Evolutionary conservation across 1,140 invertebrate genomes (phyloP).

Genomic region (Spodoptera frugiperda): DNA sequence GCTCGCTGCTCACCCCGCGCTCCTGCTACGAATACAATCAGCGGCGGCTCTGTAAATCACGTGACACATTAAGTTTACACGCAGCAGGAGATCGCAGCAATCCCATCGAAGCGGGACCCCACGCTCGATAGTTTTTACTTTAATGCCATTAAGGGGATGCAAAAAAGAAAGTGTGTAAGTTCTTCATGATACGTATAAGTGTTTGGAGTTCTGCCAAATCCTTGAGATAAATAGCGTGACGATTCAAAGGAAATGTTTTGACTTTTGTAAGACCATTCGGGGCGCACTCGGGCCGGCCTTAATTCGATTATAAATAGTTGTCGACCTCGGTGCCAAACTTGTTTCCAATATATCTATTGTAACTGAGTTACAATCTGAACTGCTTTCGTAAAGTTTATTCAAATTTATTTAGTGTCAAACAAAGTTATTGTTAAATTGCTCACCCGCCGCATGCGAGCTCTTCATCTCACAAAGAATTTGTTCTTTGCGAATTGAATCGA

Average conservation of each 20-base stretch:
- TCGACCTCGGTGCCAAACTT: slow-evolving; percentile 26
- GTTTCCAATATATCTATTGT: slow-evolving; percentile 23
- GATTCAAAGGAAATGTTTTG: slow-evolving; percentile 15
- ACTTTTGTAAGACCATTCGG: slow-evolving; percentile 13
- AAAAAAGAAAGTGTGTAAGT: slow-evolving; percentile 23
- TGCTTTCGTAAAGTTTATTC: slow-evolving; percentile 25
- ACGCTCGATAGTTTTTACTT: slow-evolving; percentile 32
- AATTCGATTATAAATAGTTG: slow-evolving; percentile 40
- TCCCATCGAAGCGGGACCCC: slow-evolving; percentile 15
- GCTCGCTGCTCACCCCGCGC: not conserved
- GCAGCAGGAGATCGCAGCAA: slow-evolving; percentile 23
- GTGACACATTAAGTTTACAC: slow-evolving; percentile 34
- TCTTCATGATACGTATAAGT: slow-evolving; percentile 18
- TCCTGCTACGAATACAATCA: slow-evolving; percentile 16
- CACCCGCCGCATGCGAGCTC: not conserved
- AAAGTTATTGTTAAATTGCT: slow-evolving; percentile 27
- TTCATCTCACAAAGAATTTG: slow-evolving; percentile 31
- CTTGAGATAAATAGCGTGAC: slow-evolving; percentile 15
- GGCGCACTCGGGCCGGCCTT: not conserved
- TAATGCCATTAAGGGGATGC: slow-evolving; percentile 23
- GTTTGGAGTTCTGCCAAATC: slow-evolving; percentile 15
- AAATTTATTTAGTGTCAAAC: slow-evolving; percentile 41
- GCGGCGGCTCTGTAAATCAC: slow-evolving; percentile 8
- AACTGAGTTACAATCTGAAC: slow-evolving; percentile 22
- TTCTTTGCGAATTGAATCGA: slow-evolving; percentile 33